Conservation (phyloP, 1,140 invertebrate species). For the Scaptomyza hsui region DNA sequence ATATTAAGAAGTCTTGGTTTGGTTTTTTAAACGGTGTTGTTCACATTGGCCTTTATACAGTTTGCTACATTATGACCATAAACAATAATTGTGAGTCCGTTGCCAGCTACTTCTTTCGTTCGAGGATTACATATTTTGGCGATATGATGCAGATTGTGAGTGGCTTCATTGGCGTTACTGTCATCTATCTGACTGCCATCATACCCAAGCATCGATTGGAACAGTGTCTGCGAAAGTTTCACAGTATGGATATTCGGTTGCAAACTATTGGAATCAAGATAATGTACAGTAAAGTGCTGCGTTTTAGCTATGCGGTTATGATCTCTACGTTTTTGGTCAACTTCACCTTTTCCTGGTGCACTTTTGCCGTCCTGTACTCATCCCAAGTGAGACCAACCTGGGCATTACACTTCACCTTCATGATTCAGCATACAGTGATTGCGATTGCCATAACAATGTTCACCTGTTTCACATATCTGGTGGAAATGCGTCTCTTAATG, state of each 20-base stretch:
- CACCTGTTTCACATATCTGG: conserved; percentile 68
- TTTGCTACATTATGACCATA: conserved; percentile 68
- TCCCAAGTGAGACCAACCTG: conserved; percentile 47
- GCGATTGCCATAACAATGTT: conserved; percentile 65
- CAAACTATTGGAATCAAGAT: conserved; percentile 74
- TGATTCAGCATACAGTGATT: conserved; percentile 76
- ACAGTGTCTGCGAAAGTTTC: conserved; percentile 62
- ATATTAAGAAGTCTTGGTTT: conserved; percentile 63
- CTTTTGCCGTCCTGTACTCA: conserved; percentile 62
- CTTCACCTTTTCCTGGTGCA: conserved; percentile 54
- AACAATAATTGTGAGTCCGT: conserved; percentile 73
- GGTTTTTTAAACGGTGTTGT: conserved; percentile 66
- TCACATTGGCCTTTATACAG: conserved; percentile 57
- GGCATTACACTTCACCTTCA: conserved; percentile 70
- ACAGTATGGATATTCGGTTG: conserved; percentile 68
- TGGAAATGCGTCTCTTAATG: conserved; percentile 76
- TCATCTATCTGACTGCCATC: conserved; percentile 74
- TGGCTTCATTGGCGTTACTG: conserved; percentile 77
- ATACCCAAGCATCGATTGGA: conserved; percentile 71
- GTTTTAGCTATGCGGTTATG: conserved; percentile 66
- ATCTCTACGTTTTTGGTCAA: conserved; percentile 61
- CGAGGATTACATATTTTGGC: conserved; percentile 72
- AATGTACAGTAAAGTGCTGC: conserved; percentile 76
- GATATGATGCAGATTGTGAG: conserved; percentile 79
- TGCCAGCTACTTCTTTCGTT: conserved; percentile 78